Evolutionary conservation across 2,113 vertebrate species (phyloP), one percentile per base, ranked within the genome.

Genomic region (Asarcornis scutulata): DNA sequence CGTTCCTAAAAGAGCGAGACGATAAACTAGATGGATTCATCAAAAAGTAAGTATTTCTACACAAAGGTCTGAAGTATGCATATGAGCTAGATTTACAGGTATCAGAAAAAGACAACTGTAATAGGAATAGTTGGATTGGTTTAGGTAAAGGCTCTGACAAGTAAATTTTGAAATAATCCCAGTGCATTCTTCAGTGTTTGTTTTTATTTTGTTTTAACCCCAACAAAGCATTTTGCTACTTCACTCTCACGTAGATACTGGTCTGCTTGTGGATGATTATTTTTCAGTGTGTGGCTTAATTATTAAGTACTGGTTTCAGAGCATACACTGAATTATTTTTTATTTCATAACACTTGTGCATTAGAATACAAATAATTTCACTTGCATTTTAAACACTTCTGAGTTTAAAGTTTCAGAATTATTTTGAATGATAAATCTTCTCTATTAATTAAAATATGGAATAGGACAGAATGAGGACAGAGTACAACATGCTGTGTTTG

Each of bases 11-110:
- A 75, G 99, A 99, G 40, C 97, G 98, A 13, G 98, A 99, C n/a
- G 98, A 99, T 94, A 98, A 99, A 71, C 91, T 99, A 83, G 99
- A 99, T 1, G 97, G 98, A 9, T 98, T 99, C 73, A 97, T 99
- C 86, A 99, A 98, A 97, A 99, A 99, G 99, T 99, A 81, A 1
- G 56, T 64, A 8, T 87, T 92, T 91, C 52, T 88, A 1, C 62
- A 20, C 29, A 44, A 60, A 44, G 52, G 5, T 63, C 42, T 75
- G 59, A 64, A 75, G 42, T 10, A 2, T 6, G 4, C 7, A 9
- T 15, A 8, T 71, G 71, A 44, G 31, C 23, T 63, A 36, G 32
- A 4, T 5, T 75, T 82, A 53, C 17, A 46, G n/a, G 9, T 25
- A 68, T 0, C 64, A 53, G 60, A 38, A 58, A 71, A 82, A 52